Percentiles rank a stretch among this genome's conserved stretches.
phyloP scores from a whole-genome alignment of 1,140 invertebrate genomes.

The Proales similis region DNA sequence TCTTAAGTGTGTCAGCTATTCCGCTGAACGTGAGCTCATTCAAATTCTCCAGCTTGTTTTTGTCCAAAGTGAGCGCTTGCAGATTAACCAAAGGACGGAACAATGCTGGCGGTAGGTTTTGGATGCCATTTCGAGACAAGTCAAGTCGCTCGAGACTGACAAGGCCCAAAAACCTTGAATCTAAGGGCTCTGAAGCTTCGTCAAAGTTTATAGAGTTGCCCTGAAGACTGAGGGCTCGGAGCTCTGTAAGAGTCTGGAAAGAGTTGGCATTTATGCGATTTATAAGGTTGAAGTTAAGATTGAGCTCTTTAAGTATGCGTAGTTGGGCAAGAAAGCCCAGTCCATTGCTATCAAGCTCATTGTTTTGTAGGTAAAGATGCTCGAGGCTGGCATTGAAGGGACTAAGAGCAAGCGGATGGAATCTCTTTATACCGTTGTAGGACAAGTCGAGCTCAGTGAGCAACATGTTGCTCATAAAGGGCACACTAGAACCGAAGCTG shows the following conservation, averaged over 20 bases:
- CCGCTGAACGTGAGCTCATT: constrained; percentile 22
- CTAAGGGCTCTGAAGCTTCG: background rate
- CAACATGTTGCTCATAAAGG: background rate
- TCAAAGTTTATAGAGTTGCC: constrained; percentile 20
- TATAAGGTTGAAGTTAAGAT: constrained; percentile 32
- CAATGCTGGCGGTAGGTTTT: constrained; percentile 1
- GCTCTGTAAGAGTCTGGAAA: background rate
- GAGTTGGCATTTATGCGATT: constrained; percentile 1
- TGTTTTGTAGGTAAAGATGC: constrained; percentile 28
- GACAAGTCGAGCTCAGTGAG: constrained; percentile 15
- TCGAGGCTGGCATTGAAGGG: constrained; percentile 21
- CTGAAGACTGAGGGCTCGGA: constrained; percentile 4
- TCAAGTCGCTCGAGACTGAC: background rate
- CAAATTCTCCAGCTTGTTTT: constrained; percentile 23
- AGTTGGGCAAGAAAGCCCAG: constrained; percentile 18
- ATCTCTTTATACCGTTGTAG: constrained; percentile 14
- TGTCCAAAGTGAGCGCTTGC: constrained; percentile 13
- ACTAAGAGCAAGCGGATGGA: background rate
- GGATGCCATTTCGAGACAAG: constrained; percentile 24
- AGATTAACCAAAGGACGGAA: constrained; percentile 1
- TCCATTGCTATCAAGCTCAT: constrained; percentile 27
- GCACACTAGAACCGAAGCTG: too few relatives aligned
- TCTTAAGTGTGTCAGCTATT: background rate
- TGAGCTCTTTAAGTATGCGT: constrained; percentile 12
- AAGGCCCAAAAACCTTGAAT: background rate